phyloP scores from a whole-genome alignment of 2,888 invertebrate species.

The Ligdia adustata region DNA sequence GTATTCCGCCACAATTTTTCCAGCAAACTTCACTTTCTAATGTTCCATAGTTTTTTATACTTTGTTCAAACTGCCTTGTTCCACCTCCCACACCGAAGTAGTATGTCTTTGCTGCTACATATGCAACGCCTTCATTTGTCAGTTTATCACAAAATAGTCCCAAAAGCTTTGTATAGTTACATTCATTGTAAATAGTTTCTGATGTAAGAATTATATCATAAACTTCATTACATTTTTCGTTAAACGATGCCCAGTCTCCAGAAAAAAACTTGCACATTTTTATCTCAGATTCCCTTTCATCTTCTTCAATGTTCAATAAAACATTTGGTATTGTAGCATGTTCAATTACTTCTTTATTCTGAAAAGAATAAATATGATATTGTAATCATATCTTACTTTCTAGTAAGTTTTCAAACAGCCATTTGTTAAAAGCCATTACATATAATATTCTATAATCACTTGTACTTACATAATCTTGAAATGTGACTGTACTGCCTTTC shows the following conservation, averaged over 20 bases:
- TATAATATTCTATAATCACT: too few relatives aligned
- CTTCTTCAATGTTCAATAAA: constrained; percentile 84
- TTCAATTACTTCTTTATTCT: constrained; percentile 94
- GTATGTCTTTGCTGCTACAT: constrained; percentile 94
- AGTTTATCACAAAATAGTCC: constrained; percentile 86
- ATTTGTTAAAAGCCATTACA: too few relatives aligned
- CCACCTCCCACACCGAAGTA: constrained; percentile 99
- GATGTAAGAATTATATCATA: constrained; percentile 95
- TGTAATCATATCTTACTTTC: too few relatives aligned
- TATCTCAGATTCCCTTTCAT: constrained; percentile 54
- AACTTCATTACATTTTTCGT: constrained; percentile 65
- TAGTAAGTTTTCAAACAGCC: too few relatives aligned
- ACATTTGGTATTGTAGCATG: constrained; percentile 93
- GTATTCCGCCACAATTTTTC: constrained; percentile 86
- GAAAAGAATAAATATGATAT: constrained; percentile 49
- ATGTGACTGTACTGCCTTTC: constrained; percentile 88
- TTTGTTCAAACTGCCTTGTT: constrained; percentile 88
- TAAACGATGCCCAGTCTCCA: constrained; percentile 90
- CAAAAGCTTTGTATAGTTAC: constrained; percentile 91
- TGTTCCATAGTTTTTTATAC: constrained; percentile 78
- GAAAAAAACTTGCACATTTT: constrained; percentile 84
- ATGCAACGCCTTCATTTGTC: constrained; percentile 84
- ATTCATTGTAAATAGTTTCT: constrained; percentile 95
- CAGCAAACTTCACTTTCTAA: constrained; percentile 85
- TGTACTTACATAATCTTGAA: constrained; percentile 97